Base-by-base conservation (phyloP, 2,113 vertebrate species). In the Cinclus cinclus region DNA sequence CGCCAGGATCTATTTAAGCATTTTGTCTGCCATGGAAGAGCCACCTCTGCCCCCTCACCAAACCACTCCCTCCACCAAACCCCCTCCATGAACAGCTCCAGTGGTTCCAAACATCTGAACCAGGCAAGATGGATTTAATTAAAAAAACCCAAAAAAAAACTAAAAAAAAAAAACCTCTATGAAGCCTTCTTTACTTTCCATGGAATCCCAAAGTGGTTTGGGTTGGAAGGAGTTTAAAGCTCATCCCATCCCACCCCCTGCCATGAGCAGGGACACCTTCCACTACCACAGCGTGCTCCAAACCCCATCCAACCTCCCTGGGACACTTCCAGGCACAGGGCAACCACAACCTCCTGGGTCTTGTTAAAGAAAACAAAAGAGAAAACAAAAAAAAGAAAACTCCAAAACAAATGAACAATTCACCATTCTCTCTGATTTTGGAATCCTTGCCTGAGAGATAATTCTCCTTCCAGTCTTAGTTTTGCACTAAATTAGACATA, bases 1-100 rank as follows among this genome's bases (percentile, higher is more conserved):
- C 0, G 0, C 14, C n/a, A 37, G 49, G 12, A 24, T 30, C 44
- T 12, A 4, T 5, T 11, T 10, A 46, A 42, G 17, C 37, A 11
- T 31, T 31, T 11, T 41, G 50, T 65, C 30, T 41, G n/a, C 0
- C 3, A 15, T 20, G 42, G 23, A 33, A 58, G 17, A 47, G 37
- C 17, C 22, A 1, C 47, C 17, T 21, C 35, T n/a, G 15, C 21
- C 28, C 27, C 10, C 50, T 55, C 87, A 31, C 16, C 14, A 59
- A 62, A 24, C 30, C 24, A 19, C 1, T 47, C 58, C n/a, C n/a
- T n/a, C n/a, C n/a, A n/a, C n/a, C n/a, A n/a, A n/a, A n/a, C n/a
- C n/a, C n/a, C n/a, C n/a, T n/a, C n/a, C n/a, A 30, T 46, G 28
- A 75, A 83, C 7, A 53, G 8, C 27, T 46, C 27, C 55, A 33